Conservation (phyloP, 2,888 invertebrate genomes). For the Sarcophaga carnaria region DNA sequence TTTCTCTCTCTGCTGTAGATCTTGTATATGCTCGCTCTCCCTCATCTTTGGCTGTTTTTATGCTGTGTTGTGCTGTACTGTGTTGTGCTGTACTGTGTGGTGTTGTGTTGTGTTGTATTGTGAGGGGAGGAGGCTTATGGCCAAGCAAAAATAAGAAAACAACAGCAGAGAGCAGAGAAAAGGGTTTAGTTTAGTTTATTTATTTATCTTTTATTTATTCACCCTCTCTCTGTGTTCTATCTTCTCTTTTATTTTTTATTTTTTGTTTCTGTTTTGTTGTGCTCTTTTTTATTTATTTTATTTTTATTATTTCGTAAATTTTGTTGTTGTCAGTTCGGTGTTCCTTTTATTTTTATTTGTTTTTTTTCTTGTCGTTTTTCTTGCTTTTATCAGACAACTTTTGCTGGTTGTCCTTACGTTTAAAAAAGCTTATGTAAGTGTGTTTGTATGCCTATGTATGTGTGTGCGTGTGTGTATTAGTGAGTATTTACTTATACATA, state of each 20-base stretch:
- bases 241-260: background rate
- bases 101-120: background rate
- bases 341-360: conserved; percentile 7
- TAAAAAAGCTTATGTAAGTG: background rate
- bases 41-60: background rate
- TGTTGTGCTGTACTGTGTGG: background rate
- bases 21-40: background rate
- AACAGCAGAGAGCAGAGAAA: background rate
- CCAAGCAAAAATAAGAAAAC: no score
- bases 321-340: background rate
- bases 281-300: background rate
- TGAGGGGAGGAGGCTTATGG: background rate
- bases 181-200: background rate
- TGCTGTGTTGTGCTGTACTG: background rate
- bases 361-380: conserved; percentile 25
- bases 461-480: conserved; percentile 9
- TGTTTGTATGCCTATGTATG: background rate
- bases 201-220: background rate
- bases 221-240: background rate
- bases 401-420: background rate
- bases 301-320: conserved; percentile 13
- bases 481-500: conserved; percentile 29
- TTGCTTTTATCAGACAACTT: background rate
- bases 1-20: background rate
- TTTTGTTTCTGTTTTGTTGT: background rate